Conservation (phyloP, 2,113 vertebrate species). For the Caranx melampygus region DNA sequence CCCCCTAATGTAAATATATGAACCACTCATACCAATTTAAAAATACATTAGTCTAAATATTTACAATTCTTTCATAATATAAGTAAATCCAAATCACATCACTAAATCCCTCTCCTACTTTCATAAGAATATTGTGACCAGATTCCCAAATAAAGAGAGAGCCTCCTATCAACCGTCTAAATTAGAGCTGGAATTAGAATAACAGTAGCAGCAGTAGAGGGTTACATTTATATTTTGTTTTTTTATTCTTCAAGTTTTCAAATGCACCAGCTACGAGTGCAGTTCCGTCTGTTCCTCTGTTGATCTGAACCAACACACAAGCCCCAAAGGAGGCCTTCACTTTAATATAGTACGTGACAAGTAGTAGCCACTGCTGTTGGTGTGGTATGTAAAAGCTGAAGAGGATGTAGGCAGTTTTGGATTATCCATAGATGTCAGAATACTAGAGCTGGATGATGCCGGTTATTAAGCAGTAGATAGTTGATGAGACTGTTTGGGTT, state of each 20-base stretch:
- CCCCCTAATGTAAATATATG: conserved; percentile 34
- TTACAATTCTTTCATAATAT: conserved; percentile 52
- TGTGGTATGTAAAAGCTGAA: conserved; percentile 21
- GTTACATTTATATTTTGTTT: conserved; percentile 55
- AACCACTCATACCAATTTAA: conserved; percentile 48
- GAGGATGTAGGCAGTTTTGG: conserved; percentile 34
- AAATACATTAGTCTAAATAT: conserved; percentile 65
- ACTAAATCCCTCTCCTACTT: conserved; percentile 17
- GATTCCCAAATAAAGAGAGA: conserved; percentile 34
- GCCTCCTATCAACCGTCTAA: conserved; percentile 31
- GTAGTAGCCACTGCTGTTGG: conserved; percentile 44
- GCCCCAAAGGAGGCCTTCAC: conserved; percentile 30
- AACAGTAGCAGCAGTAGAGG: conserved; percentile 74
- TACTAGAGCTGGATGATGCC: conserved; percentile 20
- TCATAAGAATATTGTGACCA: conserved; percentile 48
- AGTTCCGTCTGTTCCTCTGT: conserved; percentile 47
- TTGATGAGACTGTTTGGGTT: conserved; percentile 20
- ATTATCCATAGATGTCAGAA: conserved; percentile 32
- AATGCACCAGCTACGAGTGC: conserved; percentile 60
- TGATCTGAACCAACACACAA: conserved; percentile 35
- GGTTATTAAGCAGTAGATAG: conserved; percentile 22
- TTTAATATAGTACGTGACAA: conserved; percentile 7
- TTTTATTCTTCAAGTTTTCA: conserved; percentile 64
- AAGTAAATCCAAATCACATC: conserved; percentile 46
- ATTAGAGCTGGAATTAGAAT: conserved; percentile 42